A percentile compares a stretch with the other conserved stretches of the same genome.
phyloP scores from a whole-genome alignment of 2,888 invertebrate species.

The Drosophila subquinaria region DNA sequence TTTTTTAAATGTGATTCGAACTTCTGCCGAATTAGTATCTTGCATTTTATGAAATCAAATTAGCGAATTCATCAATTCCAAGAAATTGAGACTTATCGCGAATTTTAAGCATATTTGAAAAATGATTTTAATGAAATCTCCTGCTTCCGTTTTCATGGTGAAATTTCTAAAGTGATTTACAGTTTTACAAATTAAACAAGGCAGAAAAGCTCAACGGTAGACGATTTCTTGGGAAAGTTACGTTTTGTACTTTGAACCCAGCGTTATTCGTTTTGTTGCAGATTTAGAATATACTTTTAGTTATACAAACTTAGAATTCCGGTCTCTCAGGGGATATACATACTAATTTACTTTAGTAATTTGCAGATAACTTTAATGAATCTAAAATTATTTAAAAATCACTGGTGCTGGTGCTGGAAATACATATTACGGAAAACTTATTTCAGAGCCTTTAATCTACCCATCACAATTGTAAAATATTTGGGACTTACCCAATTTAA shows the following conservation, averaged over 20 bases:
- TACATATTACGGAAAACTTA: too few relatives aligned
- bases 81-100: slow-evolving; percentile 26
- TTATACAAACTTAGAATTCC: not conserved
- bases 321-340: not conserved
- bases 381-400: too few relatives aligned
- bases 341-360: not conserved
- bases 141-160: not conserved
- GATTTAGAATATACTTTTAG: not conserved
- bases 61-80: slow-evolving; percentile 11
- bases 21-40: slow-evolving; percentile 21
- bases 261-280: not conserved
- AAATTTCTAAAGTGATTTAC: slow-evolving; percentile 3
- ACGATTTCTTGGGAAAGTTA: not conserved
- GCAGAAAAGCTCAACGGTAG: not conserved
- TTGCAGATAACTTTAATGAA: not conserved
- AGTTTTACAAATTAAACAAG: not conserved
- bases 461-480: too few relatives aligned
- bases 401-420: too few relatives aligned
- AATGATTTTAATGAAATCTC: slow-evolving; percentile 39
- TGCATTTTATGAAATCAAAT: not conserved
- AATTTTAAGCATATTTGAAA: slow-evolving; percentile 4
- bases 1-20: slow-evolving; percentile 38
- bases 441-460: too few relatives aligned
- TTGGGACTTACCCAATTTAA: too few relatives aligned
- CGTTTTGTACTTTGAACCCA: not conserved